Base-by-base conservation (phyloP, 37 sponge, comb jelly and placozoan species). In the Aplysina aerophoba region DNA sequence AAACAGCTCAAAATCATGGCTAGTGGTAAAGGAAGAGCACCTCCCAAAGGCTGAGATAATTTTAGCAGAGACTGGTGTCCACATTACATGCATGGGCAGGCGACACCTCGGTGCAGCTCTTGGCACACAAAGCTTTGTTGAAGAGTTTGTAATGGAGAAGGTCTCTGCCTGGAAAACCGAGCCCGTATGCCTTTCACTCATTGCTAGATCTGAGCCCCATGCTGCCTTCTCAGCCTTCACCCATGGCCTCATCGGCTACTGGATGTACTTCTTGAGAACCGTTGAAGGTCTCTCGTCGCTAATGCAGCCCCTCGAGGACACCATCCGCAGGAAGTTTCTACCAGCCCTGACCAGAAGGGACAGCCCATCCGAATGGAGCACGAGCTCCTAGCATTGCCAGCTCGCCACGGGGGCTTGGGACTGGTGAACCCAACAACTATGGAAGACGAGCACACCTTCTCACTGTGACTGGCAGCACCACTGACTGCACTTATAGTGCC, bases 11-110 rank as follows among this genome's bases (percentile, higher is more conserved):
- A 62, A 62, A 62, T 62, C 64, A n/a, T 62, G 64, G 64, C 64
- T 62, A 6, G 64, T 62, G 64, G 64, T 62, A 62, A 3, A 62
- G 64, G 64, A 62, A 62, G 64, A 62, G 11, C 64, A 62, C 64
- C 64, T 62, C 64, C 64, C 64, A 6, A 62, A 62, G 64, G 64
- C 64, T 11, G 64, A 62, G 64, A 62, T 4, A 13, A 62, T n/a
- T 14, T 62, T 62, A 13, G 64, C 64, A 13, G 64, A 11, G 64
- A 62, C 64, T 13, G 64, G 64, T 62, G 12, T 62, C 64, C 64
- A 28, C 64, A 62, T 62, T 11, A 62, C 28, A 6, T 62, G 64
- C 64, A 62, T 11, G 12, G 64, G 64, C 64, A 62, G 28, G 64
- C 64, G 11, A 27, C 64, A 62, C 64, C 64, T 62, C 4, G 64